Conservation (phyloP, 35 echinoderm and acorn worm species). For the Nesometra sesokonis region DNA sequence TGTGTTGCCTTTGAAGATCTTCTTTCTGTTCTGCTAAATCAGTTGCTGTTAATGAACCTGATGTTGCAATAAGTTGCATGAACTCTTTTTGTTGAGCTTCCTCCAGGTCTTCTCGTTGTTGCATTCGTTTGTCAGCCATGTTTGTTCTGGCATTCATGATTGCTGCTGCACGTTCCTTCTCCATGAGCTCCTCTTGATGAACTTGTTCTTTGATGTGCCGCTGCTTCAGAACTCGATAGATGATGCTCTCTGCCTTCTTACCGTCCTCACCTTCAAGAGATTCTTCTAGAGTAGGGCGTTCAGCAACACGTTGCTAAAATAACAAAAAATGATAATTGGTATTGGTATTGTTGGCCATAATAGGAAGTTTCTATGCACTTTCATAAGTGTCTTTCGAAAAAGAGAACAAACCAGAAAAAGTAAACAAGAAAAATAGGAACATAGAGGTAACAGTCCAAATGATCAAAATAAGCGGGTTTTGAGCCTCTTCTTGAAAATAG, state of each 20-base stretch:
- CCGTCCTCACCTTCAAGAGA: slow-evolving; percentile 48
- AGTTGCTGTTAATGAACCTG: slow-evolving; percentile 48
- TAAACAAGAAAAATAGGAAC: too few relatives aligned
- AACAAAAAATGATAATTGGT: too few relatives aligned
- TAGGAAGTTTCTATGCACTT: too few relatives aligned
- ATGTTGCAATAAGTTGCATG: slow-evolving; percentile 79
- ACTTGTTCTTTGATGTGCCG: slow-evolving; percentile 89
- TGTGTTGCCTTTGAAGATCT: slow-evolving; percentile 65
- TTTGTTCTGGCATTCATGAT: slow-evolving; percentile 42
- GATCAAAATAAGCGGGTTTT: too few relatives aligned
- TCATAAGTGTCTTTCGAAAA: too few relatives aligned
- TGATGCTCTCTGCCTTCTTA: slow-evolving; percentile 74
- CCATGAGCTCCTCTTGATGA: slow-evolving; percentile 94
- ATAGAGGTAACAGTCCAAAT: too few relatives aligned
- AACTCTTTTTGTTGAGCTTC: slow-evolving; percentile 86
- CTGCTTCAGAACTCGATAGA: slow-evolving; percentile 66
- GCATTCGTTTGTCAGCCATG: slow-evolving; percentile 56
- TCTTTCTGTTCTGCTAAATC: slow-evolving; percentile 86
- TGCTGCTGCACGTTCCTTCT: slow-evolving; percentile 53
- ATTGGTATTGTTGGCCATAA: too few relatives aligned
- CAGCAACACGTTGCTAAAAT: slow-evolving; percentile 10
- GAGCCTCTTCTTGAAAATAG: too few relatives aligned
- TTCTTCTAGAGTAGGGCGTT: slow-evolving; percentile 46
- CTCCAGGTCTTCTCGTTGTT: slow-evolving; percentile 45
- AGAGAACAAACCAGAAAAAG: too few relatives aligned